Base-by-base conservation (phyloP, 2,113 vertebrate species). In the Baryphthengus martii region DNA sequence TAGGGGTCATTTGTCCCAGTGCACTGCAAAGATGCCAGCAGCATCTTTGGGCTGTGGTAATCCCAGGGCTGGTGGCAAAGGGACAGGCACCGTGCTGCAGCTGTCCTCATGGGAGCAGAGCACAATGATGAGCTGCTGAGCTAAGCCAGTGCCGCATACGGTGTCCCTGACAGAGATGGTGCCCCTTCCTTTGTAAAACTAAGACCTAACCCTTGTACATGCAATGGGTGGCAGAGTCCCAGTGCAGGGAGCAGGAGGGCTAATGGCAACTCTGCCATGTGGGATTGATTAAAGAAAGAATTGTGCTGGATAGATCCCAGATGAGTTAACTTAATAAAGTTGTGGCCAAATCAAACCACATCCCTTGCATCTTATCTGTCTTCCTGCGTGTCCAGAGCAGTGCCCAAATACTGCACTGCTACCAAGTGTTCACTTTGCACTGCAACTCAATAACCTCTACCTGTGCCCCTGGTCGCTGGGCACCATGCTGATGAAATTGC, bases 291-390 rank as follows among this genome's bases (percentile, higher is more conserved):
- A 96, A 55, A 59, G 79, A 92, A 95, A 87, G 93, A 82, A 77
- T 82, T 42, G 40, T 72, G 84, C 87, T 93, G 89, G 89, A 95
- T 95, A 93, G 91, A 94, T 85, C 95, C 95, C 95, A 96, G 84
- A 95, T 94, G 93, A 96, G 93, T 94, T 95, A 95, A 95, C 73
- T 95, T 94, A 49, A 95, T 96, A 62, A 95, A 89, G 91, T 95
- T 95, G 93, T 92, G 94, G 91, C 61, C 87, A 89, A 91, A 97
- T 95, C 94, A 95, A 95, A 95, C 91, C 91, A 97, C 91, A 96
- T 97, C 94, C 89, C 77, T 94, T 95, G 70, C 70, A 70, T 95
- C 94, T 95, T 97, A 95, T 95, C 96, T 91, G 84, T 82, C 89
- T 97, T 97, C 89, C 96, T 95, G 92, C 87, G 4, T 25, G 70